Percentiles rank a stretch among this genome's conserved stretches.
phyloP scores from a whole-genome alignment of 2,797 vertebrate species.

The Morelia viridis region DNA sequence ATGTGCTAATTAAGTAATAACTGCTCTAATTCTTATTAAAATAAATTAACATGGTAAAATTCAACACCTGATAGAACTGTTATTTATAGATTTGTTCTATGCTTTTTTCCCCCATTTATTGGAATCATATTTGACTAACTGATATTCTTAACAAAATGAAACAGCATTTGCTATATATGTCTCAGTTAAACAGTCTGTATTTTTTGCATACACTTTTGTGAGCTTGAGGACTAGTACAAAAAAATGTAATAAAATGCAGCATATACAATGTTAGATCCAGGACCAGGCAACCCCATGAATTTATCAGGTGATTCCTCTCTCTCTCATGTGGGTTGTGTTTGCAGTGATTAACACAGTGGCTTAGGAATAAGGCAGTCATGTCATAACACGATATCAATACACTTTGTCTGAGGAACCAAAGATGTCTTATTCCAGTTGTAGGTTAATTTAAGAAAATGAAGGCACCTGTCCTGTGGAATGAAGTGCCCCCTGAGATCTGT shows the following conservation, averaged over 20 bases:
- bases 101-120: neutral
- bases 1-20: slow-evolving; percentile 17
- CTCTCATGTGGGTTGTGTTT: neutral
- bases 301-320: neutral
- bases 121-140: neutral
- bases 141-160: neutral
- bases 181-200: neutral
- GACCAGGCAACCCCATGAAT: neutral
- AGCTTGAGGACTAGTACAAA: neutral
- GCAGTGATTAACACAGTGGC: neutral
- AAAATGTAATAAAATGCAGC: neutral
- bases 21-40: neutral
- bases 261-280: neutral
- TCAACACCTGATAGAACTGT: neutral
- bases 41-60: neutral
- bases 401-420: neutral
- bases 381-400: neutral
- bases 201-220: neutral
- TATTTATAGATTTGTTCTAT: slow-evolving; percentile 10
- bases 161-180: neutral
- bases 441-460: neutral
- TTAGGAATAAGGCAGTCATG: neutral
- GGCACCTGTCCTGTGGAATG: neutral
- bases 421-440: neutral
- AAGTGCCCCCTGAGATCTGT: neutral